These are phyloP conservation scores for Sparus aurata DNA, from an alignment of 2,797 vertebrate genomes.

Conservation along the genomic window DNA sequence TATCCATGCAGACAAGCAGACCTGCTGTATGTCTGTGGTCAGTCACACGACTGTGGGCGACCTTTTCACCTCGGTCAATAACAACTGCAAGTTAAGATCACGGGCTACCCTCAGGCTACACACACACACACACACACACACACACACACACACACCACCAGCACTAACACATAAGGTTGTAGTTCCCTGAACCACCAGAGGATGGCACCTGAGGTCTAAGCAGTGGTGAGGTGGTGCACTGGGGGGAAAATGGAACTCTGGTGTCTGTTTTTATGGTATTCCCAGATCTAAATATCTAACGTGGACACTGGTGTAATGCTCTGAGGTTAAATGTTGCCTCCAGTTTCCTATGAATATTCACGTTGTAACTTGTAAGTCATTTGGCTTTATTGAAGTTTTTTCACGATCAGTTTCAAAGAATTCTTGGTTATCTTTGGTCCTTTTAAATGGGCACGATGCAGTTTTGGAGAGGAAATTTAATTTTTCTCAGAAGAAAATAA, in stretches of 20 bases:
- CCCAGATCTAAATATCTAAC: background rate
- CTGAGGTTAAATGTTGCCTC: background rate
- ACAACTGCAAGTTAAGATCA: conserved; percentile 59
- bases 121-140: conserved; percentile 28
- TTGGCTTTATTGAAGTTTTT: background rate
- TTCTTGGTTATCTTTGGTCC: background rate
- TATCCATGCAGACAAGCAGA: conserved; percentile 42
- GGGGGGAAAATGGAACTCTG: background rate
- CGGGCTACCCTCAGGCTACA: conserved; percentile 46
- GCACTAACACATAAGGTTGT: background rate
- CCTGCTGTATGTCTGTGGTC: conserved; percentile 43
- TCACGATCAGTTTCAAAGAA: background rate
- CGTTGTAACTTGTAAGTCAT: background rate
- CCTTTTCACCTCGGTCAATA: conserved; percentile 69
- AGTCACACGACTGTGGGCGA: conserved; percentile 50
- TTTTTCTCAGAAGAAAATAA: too few species aligned
- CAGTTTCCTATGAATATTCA: background rate
- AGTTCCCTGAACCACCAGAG: conserved; percentile 72
- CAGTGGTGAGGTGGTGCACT: conserved; percentile 18
- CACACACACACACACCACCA: conserved; percentile 23
- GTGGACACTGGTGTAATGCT: too few species aligned
- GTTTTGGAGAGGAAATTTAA: too few species aligned
- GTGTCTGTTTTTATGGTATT: background rate
- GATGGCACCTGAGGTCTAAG: conserved; percentile 76
- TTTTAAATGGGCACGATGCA: background rate